Evolutionary conservation across 2,888 invertebrate genomes (phyloP).

Genomic region (Oscheius onirici): DNA sequence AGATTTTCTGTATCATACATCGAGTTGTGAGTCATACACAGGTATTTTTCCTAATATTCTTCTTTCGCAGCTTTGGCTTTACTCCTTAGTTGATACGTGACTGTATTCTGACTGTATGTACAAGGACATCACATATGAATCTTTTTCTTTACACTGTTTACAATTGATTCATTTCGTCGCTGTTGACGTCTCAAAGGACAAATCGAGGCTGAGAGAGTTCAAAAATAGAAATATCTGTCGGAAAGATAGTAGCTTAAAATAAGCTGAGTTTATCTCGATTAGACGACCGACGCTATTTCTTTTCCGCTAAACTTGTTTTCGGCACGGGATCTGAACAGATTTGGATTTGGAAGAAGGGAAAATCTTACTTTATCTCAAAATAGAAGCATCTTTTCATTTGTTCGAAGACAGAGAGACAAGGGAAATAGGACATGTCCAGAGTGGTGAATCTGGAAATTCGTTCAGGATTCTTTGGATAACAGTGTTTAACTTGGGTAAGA

Average conservation of each 20-base stretch:
- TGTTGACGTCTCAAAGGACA: background rate
- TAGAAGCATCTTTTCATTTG: constrained; percentile 51
- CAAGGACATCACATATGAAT: background rate
- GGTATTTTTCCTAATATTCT: constrained; percentile 12
- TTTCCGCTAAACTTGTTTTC: too few species aligned
- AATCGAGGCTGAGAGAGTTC: background rate
- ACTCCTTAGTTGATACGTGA: background rate
- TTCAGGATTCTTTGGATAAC: too few species aligned
- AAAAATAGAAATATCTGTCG: background rate
- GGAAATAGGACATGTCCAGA: constrained; percentile 44
- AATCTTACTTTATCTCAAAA: constrained; percentile 10
- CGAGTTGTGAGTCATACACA: constrained; percentile 16
- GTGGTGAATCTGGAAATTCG: constrained; percentile 39
- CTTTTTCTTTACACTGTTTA: background rate
- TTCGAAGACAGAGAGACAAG: constrained; percentile 50
- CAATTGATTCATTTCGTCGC: background rate
- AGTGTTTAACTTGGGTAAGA: too few species aligned
- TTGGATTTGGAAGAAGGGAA: too few species aligned
- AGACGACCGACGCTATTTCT: background rate
- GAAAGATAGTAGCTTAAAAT: background rate
- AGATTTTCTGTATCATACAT: constrained; percentile 21
- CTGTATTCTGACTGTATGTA: background rate
- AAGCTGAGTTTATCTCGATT: background rate
- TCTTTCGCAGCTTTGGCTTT: constrained; percentile 17
- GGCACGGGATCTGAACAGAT: too few species aligned